Percentiles rank a stretch among this genome's conserved stretches.
Conservation (phyloP, 2,888 invertebrate genomes). For the Cerastoderma edule region DNA sequence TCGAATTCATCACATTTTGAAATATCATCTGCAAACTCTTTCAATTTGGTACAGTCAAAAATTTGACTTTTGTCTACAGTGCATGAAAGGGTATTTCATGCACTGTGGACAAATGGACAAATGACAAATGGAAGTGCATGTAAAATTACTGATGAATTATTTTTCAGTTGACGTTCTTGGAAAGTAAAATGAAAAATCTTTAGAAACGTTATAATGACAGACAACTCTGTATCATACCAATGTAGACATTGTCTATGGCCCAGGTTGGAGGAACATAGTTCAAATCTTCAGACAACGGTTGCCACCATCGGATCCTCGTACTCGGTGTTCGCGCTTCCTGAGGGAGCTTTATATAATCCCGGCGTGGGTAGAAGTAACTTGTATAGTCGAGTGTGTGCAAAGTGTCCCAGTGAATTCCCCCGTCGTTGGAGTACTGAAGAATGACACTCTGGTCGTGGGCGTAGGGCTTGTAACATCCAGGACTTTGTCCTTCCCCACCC, state of each 20-base stretch:
- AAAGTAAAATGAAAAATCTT: too few species aligned
- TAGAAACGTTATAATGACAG: too few species aligned
- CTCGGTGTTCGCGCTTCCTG: constrained; percentile 75
- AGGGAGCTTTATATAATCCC: constrained; percentile 81
- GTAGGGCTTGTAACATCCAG: constrained; percentile 73
- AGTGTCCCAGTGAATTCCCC: constrained; percentile 81
- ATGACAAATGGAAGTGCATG: too few species aligned
- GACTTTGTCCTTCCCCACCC: constrained; percentile 72
- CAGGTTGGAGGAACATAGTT: constrained; percentile 76
- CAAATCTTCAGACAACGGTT: constrained; percentile 68
- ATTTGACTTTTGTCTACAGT: too few species aligned
- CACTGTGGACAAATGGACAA: too few species aligned
- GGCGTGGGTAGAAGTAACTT: constrained; percentile 72
- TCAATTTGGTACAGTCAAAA: too few species aligned
- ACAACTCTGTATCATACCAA: constrained; percentile 70
- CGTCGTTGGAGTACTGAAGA: constrained; percentile 81
- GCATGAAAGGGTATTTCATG: too few species aligned
- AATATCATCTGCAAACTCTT: too few species aligned
- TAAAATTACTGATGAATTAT: too few species aligned
- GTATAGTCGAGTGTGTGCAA: constrained; percentile 80
- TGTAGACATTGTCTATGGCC: constrained; percentile 83
- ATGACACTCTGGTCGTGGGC: constrained; percentile 79
- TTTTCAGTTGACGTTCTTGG: too few species aligned
- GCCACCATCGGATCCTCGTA: constrained; percentile 81
- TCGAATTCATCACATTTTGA: too few species aligned